Percentiles rank a stretch among this genome's conserved stretches.
Conservation (phyloP, 2,888 invertebrate genomes). For the Allolobophora icterica region DNA sequence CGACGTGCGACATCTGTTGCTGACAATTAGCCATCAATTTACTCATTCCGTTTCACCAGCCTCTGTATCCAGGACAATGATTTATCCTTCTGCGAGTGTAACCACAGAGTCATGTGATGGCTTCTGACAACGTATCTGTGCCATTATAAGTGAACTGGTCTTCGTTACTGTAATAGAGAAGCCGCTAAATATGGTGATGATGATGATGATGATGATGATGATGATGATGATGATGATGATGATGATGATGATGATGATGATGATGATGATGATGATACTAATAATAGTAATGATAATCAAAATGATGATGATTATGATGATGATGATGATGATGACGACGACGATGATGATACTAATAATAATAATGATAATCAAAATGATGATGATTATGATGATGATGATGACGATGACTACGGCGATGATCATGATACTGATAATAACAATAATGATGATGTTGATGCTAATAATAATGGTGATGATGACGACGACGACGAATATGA, state of each 20-base stretch:
- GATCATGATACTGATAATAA: neutral
- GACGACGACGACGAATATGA: neutral
- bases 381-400: conserved; percentile 33
- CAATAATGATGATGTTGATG: neutral
- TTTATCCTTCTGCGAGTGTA: too few species aligned
- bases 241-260: conserved; percentile 37
- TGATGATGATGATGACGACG: conserved; percentile 35
- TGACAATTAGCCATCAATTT: neutral
- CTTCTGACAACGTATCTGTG: too few species aligned
- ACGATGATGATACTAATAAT: conserved; percentile 36
- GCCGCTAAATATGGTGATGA: neutral
- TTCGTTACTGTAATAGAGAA: neutral
- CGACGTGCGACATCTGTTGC: neutral
- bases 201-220: conserved; percentile 35
- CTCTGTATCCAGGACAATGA: neutral
- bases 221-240: conserved; percentile 35
- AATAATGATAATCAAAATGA: conserved; percentile 33
- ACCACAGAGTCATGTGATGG: too few species aligned
- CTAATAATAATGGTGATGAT: conserved; percentile 26
- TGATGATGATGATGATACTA: conserved; percentile 29
- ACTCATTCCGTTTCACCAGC: neutral
- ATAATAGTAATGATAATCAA: conserved; percentile 37
- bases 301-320: conserved; percentile 36
- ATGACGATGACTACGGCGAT: neutral
- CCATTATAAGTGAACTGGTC: too few species aligned